phyloP scores from a whole-genome alignment of 2,113 vertebrate species.

The Orthonyx spaldingii region DNA sequence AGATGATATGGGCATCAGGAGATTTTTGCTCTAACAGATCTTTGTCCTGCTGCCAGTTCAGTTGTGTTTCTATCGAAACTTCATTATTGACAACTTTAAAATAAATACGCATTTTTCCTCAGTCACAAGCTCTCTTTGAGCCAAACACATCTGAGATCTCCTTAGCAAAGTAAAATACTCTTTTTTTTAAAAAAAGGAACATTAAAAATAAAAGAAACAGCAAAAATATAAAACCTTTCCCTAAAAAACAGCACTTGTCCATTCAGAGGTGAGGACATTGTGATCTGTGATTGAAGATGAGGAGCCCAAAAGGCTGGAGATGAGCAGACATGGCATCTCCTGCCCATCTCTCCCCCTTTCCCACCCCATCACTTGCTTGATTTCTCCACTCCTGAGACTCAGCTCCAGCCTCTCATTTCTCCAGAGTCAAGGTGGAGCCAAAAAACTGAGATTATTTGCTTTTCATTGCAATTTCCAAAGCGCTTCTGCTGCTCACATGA shows the following conservation, averaged over 20 bases:
- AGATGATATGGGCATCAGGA: background rate
- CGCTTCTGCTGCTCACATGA: background rate
- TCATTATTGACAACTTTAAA: background rate
- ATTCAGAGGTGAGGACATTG: background rate
- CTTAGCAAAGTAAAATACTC: background rate
- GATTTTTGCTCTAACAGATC: background rate
- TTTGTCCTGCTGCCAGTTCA: background rate
- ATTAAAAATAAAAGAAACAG: background rate
- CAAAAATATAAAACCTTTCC: slow-evolving; percentile 51
- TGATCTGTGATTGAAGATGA: background rate
- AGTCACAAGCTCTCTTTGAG: background rate
- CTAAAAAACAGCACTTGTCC: background rate
- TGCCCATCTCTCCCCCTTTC: background rate
- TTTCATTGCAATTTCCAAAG: background rate
- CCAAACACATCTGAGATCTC: background rate
- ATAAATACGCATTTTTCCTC: background rate
- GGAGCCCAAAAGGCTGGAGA: background rate
- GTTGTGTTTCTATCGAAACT: background rate
- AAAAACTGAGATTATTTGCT: background rate
- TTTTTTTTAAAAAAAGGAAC: background rate
- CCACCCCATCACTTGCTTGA: rapidly evolving
- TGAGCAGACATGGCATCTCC: background rate
- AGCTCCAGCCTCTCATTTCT: background rate
- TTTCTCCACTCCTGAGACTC: background rate
- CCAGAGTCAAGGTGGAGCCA: background rate